phyloP scores from a whole-genome alignment of 2,797 vertebrate genomes.

The Bradypodion pumilum region DNA sequence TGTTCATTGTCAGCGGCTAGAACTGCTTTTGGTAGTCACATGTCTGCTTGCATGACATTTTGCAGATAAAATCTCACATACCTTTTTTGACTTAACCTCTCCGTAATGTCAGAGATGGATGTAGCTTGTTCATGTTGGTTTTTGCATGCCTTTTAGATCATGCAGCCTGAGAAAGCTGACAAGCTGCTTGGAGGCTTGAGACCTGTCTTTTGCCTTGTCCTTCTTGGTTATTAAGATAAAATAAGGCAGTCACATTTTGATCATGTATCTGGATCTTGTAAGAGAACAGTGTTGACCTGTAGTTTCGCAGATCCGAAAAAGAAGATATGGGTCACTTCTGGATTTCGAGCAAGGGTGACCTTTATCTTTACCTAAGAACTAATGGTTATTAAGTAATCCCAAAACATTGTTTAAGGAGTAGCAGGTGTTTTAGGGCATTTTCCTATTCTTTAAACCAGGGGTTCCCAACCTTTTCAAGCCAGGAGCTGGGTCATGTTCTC shows the following conservation, averaged over 20 bases:
- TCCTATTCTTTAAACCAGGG: background rate
- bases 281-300: background rate
- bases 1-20: background rate
- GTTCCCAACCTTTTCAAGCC: too few species aligned
- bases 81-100: background rate
- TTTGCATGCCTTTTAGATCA: background rate
- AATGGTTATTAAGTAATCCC: background rate
- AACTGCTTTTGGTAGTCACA: background rate
- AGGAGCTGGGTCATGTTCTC: too few species aligned
- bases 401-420: background rate
- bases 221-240: background rate
- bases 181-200: background rate
- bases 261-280: background rate
- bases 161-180: background rate
- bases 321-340: background rate
- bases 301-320: background rate
- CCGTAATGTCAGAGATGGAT: slow-evolving; percentile 6
- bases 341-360: too few species aligned
- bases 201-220: background rate
- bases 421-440: background rate
- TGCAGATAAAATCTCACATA: background rate
- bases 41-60: background rate
- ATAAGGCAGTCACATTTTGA: background rate
- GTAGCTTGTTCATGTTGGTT: background rate
- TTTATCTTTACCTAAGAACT: too few species aligned